phyloP scores from a whole-genome alignment of 1,140 invertebrate species.

The Manduca sexta region DNA sequence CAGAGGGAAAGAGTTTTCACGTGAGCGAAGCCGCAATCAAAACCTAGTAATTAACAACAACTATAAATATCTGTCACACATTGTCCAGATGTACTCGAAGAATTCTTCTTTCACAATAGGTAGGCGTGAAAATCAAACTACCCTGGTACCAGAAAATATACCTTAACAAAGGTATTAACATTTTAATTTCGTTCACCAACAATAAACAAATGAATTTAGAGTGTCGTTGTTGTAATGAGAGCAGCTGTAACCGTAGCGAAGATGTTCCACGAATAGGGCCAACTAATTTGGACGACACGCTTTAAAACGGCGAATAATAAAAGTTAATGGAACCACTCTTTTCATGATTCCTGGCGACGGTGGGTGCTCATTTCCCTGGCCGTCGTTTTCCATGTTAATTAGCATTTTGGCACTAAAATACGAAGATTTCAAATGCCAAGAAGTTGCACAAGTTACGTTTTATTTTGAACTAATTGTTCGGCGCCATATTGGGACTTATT shows the following conservation, averaged over 20 bases:
- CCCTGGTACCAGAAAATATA: too few species aligned
- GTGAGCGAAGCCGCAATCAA: too few species aligned
- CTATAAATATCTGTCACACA: too few species aligned
- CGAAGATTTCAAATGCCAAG: constrained; percentile 39
- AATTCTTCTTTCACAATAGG: too few species aligned
- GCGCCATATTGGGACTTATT: too few species aligned
- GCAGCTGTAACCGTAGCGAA: constrained; percentile 20
- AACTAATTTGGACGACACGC: constrained; percentile 62
- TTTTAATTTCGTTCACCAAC: constrained; percentile 7
- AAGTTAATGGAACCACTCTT: constrained; percentile 58
- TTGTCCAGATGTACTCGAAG: too few species aligned
- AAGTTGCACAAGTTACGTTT: neutral
- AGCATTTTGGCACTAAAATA: constrained; percentile 59
- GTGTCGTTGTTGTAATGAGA: constrained; percentile 31
- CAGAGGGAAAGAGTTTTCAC: too few species aligned
- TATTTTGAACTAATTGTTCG: too few species aligned
- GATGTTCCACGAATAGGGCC: constrained; percentile 47
- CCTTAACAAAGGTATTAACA: neutral
- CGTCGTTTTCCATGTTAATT: constrained; percentile 54
- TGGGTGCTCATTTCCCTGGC: constrained; percentile 44
- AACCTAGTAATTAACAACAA: too few species aligned
- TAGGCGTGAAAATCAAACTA: too few species aligned
- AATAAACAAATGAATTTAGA: constrained; percentile 31
- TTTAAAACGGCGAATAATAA: constrained; percentile 60
- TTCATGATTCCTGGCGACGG: constrained; percentile 54